Evolutionary conservation across 2,888 invertebrate genomes (phyloP), one percentile per base, ranked within the genome.

Genomic region (Anthrax anthrax): DNA sequence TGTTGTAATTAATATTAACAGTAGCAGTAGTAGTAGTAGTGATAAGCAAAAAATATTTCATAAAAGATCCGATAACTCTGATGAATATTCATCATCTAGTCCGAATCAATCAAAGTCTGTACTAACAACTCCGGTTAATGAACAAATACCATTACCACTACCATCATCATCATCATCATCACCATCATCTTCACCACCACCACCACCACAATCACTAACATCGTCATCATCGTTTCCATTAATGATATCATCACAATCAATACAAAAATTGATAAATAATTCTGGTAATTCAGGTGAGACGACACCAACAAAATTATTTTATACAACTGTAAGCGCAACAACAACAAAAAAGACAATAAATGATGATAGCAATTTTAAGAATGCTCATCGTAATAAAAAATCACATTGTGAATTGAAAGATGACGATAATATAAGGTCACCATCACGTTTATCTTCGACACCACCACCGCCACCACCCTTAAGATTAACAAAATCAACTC

Each of bases 41-140:
- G 29, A 32, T 32, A 12, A 32, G 8, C 8, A 12, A 12, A 9
- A 4, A 32, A 32, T 32, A 12, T 44, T 47, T 44, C 48, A 44
- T 27, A 48, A 50, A 42, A 50, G 46, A 37, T 47, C 47, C 44
- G 51, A 51, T 39, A 49, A 51, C 46, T 54, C 54, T 40, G 54
- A 54, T 40, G 52, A 52, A 48, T 50, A 50, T 42, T 55, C 55
- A 44, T 51, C 54, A 36, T 52, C 52, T 52, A 54, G 53, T 52
- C 53, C 53, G 37, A 50, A 50, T 46, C 46, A 32, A 32, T 32
- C 29, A 12, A 32, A 32, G 12, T 16, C 16, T 42, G 47, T 53
- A 37, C 47, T 53, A 46, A 53, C 51, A 17, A 54, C 56, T 37
- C 54, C 54, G 45, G 50, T 54, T 8, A 54, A 54, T 50, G 56